Percentiles rank a stretch among this genome's conserved stretches.
phyloP scores from a whole-genome alignment of 2,113 vertebrate species.

The Psittacula cyanocephala region DNA sequence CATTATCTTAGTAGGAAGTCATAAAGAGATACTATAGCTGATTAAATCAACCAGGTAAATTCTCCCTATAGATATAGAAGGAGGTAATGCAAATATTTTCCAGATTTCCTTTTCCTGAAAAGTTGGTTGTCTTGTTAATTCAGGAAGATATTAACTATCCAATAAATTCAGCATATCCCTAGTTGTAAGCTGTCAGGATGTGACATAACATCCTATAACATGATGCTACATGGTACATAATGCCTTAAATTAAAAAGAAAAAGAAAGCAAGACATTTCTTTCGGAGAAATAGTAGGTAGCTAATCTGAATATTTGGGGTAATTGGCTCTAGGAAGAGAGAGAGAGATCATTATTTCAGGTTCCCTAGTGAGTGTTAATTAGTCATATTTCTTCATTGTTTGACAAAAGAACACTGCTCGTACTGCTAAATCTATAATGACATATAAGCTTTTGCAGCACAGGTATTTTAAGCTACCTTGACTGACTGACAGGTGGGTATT shows the following conservation, averaged over 20 bases:
- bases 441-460: conserved; percentile 74
- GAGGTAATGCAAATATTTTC: conserved; percentile 57
- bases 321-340: conserved; percentile 79
- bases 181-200: conserved; percentile 79
- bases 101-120: conserved; percentile 69
- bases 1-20: background rate
- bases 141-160: conserved; percentile 76
- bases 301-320: conserved; percentile 84
- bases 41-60: conserved; percentile 19
- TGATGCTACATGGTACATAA: conserved; percentile 81
- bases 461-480: conserved; percentile 80
- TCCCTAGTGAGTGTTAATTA: conserved; percentile 83
- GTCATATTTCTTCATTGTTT: conserved; percentile 81
- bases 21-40: conserved; percentile 58
- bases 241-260: conserved; percentile 75
- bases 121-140: conserved; percentile 79
- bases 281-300: conserved; percentile 74
- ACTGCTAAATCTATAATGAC: conserved; percentile 79
- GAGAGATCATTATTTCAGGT: conserved; percentile 79
- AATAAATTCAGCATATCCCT: conserved; percentile 76
- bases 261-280: conserved; percentile 74
- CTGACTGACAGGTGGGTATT: conserved; percentile 76
- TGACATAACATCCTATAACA: conserved; percentile 81
- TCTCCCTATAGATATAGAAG: conserved; percentile 52
- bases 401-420: conserved; percentile 76